These are phyloP conservation scores for Plagodis pulveraria DNA, from an alignment of 2,888 invertebrate species.

Conservation along the genomic window DNA sequence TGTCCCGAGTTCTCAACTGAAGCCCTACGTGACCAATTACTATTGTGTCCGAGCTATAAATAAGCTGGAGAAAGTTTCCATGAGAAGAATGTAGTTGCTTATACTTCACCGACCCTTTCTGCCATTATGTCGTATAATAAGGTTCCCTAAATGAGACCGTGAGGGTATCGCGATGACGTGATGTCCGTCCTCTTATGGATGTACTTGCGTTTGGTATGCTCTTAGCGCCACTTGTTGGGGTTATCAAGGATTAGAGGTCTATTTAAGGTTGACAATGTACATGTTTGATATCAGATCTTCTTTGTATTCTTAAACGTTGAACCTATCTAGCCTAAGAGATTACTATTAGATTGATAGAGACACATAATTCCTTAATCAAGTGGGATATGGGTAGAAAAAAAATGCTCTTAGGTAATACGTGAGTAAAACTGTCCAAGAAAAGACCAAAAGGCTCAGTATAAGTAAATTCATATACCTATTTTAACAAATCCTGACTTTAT, in stretches of 20 bases:
- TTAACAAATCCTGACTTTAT: too few species aligned
- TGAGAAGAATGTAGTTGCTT: conserved; percentile 4
- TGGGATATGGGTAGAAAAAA: too few species aligned
- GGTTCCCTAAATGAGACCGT: conserved; percentile 9
- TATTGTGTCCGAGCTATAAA: conserved; percentile 3
- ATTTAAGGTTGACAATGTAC: background rate
- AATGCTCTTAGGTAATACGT: background rate
- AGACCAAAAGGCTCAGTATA: conserved; percentile 20
- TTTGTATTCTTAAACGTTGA: too few species aligned
- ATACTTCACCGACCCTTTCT: conserved; percentile 6
- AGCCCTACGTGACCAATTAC: conserved; percentile 7
- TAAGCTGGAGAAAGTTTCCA: conserved; percentile 3
- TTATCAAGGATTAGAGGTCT: background rate
- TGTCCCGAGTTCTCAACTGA: background rate
- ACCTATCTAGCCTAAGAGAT: background rate
- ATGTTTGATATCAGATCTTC: too few species aligned
- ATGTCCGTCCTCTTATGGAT: background rate
- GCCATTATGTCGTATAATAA: conserved; percentile 8
- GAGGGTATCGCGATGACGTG: conserved; percentile 13
- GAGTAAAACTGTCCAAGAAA: background rate
- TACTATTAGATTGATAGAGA: background rate
- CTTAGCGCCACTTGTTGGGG: background rate
- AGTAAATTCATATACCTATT: too few species aligned
- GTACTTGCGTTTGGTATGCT: background rate
- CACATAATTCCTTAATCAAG: too few species aligned